phyloP scores from a whole-genome alignment of 2,797 vertebrate species.

The Lagorchestes hirsutus region DNA sequence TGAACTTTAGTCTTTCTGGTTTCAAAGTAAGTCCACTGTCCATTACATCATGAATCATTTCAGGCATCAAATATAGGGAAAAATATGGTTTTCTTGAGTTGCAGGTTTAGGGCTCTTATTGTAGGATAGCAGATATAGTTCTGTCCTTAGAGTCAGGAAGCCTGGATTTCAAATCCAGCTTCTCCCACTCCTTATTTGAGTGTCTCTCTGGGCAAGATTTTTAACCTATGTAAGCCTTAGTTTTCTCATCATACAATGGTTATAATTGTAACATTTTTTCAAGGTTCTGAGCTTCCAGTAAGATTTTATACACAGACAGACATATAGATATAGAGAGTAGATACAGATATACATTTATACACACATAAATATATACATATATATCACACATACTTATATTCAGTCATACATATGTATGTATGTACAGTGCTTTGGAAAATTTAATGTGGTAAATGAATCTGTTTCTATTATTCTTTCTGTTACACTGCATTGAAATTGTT shows the following conservation, averaged over 20 bases:
- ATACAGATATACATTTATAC: not conserved
- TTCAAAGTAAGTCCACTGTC: not conserved
- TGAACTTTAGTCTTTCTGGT: not conserved
- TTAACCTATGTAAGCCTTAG: not conserved
- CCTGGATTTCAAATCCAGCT: not conserved
- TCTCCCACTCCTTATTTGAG: not conserved
- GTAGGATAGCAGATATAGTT: not conserved
- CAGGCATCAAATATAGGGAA: not conserved
- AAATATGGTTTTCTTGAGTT: not conserved
- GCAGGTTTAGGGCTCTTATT: not conserved
- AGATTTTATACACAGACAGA: not conserved
- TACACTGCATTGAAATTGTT: not conserved
- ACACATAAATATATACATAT: not conserved
- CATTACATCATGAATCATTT: not conserved
- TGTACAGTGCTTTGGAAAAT: not conserved
- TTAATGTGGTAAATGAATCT: not conserved
- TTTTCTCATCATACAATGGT: not conserved
- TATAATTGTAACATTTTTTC: not conserved
- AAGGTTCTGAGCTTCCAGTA: not conserved
- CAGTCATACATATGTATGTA: not conserved
- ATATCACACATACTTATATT: not conserved
- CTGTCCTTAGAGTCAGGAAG: not conserved
- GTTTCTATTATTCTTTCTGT: not conserved
- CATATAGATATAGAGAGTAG: not conserved
- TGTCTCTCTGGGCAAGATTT: not conserved